Percentiles rank a stretch among this genome's conserved stretches.
These are phyloP conservation scores for Seira ritae DNA, from an alignment of 2,888 invertebrate genomes.

Conservation along the genomic window DNA sequence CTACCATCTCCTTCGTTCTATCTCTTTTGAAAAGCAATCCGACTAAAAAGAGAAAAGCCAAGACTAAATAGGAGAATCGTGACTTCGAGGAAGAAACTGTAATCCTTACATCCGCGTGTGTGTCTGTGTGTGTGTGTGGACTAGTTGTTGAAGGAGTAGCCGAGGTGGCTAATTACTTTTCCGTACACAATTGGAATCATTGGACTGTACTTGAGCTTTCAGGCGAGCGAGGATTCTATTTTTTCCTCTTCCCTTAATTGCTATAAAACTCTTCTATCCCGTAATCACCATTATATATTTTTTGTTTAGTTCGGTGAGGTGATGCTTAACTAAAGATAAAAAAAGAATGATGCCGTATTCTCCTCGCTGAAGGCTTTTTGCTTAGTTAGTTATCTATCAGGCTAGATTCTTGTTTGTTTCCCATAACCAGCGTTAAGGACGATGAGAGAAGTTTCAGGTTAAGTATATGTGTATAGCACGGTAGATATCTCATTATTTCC, in stretches of 20 bases:
- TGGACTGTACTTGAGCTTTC: neutral
- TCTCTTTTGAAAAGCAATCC: neutral
- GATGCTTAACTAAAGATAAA: slow-evolving; percentile 4
- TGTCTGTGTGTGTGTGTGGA: no score
- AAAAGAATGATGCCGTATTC: slow-evolving; percentile 2
- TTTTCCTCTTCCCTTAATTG: neutral
- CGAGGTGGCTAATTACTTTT: slow-evolving; percentile 9
- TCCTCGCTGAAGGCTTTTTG: neutral
- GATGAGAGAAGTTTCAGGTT: neutral
- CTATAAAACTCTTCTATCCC: slow-evolving; percentile 7
- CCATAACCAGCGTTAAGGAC: neutral
- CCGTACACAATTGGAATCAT: slow-evolving; percentile 6
- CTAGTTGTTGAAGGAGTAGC: neutral
- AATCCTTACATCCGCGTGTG: neutral
- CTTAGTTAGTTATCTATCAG: slow-evolving; percentile 8
- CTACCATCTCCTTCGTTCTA: no score
- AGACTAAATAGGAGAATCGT: slow-evolving; percentile 22
- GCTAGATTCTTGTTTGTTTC: neutral
- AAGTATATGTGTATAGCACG: no score
- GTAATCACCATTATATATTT: slow-evolving; percentile 16
- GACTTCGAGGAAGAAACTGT: slow-evolving; percentile 2
- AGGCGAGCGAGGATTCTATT: neutral
- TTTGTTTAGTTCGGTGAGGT: neutral
- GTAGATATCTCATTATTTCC: slow-evolving; percentile 14
- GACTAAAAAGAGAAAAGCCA: neutral